Percentiles rank a stretch among this genome's conserved stretches.
These are phyloP conservation scores for Notocelia uddmanniana DNA, from an alignment of 2,888 invertebrate species.

Conservation along the genomic window DNA sequence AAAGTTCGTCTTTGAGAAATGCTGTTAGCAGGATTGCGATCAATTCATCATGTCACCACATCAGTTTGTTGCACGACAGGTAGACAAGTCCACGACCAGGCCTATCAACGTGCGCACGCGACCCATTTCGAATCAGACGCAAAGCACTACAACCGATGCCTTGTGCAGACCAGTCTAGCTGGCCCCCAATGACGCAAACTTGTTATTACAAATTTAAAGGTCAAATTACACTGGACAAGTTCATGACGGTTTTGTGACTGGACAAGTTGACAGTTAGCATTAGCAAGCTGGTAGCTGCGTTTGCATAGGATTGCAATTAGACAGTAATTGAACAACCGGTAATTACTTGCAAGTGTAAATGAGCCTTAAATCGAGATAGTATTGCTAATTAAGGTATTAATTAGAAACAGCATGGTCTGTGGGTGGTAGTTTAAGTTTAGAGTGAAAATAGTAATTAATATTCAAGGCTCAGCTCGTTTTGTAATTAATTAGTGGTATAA, in stretches of 20 bases:
- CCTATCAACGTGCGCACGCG: neutral
- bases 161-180: no score
- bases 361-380: slow-evolving; percentile 5
- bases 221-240: neutral
- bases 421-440: neutral
- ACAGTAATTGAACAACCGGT: slow-evolving; percentile 6
- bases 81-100: neutral
- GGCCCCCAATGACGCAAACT: no score
- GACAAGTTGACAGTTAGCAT: neutral
- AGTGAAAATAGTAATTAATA: neutral
- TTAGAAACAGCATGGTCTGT: neutral
- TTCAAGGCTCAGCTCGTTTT: neutral
- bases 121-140: no score
- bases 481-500: neutral
- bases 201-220: neutral
- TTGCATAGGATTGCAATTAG: slow-evolving; percentile 28
- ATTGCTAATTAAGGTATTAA: slow-evolving; percentile 5
- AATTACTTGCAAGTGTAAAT: slow-evolving; percentile 25
- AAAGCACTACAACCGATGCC: no score
- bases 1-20: neutral
- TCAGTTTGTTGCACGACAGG: neutral
- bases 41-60: neutral
- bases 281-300: neutral
- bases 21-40: neutral
- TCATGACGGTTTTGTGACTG: neutral